Percentiles rank a stretch among this genome's conserved stretches.
Conservation (phyloP, 2,113 vertebrate species). For the Toxostoma redivivum region DNA sequence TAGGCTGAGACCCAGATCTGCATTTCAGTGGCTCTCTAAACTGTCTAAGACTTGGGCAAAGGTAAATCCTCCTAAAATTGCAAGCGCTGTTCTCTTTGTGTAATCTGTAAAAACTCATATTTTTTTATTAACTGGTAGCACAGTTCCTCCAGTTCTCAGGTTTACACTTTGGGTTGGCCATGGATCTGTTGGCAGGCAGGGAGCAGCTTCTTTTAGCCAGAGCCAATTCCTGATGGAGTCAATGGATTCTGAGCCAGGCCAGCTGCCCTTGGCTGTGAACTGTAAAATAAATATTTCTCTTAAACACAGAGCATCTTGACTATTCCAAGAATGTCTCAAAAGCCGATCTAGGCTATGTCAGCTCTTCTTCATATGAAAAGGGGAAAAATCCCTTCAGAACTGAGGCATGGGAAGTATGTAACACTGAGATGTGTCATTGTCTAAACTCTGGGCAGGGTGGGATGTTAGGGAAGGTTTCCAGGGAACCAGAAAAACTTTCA, state of each 20-base stretch:
- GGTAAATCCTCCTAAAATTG: background rate
- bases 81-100: background rate
- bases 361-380: slow-evolving; percentile 31
- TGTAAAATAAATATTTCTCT: slow-evolving; percentile 45
- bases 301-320: background rate
- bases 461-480: slow-evolving; percentile 53
- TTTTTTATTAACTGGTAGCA: background rate
- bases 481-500: slow-evolving; percentile 56
- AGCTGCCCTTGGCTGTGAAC: slow-evolving; percentile 52
- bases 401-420: slow-evolving; percentile 43
- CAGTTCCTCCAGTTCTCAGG: background rate
- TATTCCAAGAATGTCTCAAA: slow-evolving; percentile 52
- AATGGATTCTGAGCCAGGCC: slow-evolving; percentile 26
- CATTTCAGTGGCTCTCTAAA: background rate
- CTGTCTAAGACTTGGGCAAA: background rate
- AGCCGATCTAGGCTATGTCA: background rate
- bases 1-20: background rate
- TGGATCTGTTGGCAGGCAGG: background rate
- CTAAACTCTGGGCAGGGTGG: slow-evolving; percentile 39
- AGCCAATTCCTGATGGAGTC: background rate
- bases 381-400: slow-evolving; percentile 47
- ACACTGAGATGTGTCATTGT: slow-evolving; percentile 12
- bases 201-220: background rate
- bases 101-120: background rate
- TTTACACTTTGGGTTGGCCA: background rate